Evolutionary conservation across 53 echinoderm and acorn worm species (phyloP).

Genomic region (Antedon mediterranea): DNA sequence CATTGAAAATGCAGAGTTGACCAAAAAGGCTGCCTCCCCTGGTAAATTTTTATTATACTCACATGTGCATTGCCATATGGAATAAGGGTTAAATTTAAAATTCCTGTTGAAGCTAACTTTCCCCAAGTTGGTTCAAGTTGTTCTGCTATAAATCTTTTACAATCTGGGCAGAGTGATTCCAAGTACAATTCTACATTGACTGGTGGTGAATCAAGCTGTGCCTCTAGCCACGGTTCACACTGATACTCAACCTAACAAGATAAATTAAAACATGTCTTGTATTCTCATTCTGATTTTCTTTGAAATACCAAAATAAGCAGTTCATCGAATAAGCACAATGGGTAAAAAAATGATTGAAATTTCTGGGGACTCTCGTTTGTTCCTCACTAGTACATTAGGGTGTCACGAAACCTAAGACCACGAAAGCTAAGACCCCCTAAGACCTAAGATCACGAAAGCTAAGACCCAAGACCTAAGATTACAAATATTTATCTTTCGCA

Average conservation of each 20-base stretch:
- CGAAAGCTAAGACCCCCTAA: too few species aligned
- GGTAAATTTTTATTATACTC: too few species aligned
- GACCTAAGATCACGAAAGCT: too few species aligned
- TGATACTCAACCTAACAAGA: conserved; percentile 63
- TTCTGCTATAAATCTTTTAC: conserved; percentile 34
- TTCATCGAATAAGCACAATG: too few species aligned
- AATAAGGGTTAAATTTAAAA: conserved; percentile 55
- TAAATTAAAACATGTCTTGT: neutral
- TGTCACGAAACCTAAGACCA: too few species aligned
- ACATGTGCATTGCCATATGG: conserved; percentile 89
- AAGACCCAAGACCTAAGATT: too few species aligned
- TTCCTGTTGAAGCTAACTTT: conserved; percentile 19
- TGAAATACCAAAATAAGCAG: neutral
- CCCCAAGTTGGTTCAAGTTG: conserved; percentile 51
- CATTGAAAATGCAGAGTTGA: too few species aligned
- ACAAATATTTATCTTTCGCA: too few species aligned
- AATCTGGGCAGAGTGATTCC: conserved; percentile 77
- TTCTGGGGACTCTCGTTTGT: too few species aligned
- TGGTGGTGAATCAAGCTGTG: conserved; percentile 13
- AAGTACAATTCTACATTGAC: conserved; percentile 52
- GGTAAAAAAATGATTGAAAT: too few species aligned
- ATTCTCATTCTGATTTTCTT: neutral
- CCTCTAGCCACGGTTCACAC: conserved; percentile 24
- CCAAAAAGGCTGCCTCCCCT: too few species aligned
- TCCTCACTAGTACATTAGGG: too few species aligned